Evolutionary conservation across 2,113 vertebrate species (phyloP).

Genomic region (Malurus melanocephalus): DNA sequence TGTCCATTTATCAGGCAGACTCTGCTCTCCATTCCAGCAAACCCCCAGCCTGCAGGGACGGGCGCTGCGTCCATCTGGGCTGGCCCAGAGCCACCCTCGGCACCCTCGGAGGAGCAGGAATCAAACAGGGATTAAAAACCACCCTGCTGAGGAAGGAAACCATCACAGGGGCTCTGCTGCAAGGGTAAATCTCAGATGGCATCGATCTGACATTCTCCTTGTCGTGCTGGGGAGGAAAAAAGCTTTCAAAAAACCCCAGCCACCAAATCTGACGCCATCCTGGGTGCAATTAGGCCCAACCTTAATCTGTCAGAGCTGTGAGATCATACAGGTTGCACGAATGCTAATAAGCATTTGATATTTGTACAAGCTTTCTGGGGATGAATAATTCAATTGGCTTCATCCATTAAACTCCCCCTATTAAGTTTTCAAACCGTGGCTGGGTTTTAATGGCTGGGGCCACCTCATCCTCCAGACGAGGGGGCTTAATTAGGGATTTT

Average conservation of each 20-base stretch:
- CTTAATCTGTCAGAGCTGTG: background rate
- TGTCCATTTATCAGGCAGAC: background rate
- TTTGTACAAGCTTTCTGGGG: constrained; percentile 34
- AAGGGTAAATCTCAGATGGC: background rate
- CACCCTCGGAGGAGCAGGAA: background rate
- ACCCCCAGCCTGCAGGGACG: background rate
- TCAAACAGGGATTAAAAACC: background rate
- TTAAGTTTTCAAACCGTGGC: background rate
- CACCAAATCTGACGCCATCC: background rate
- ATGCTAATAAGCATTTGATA: constrained; percentile 12
- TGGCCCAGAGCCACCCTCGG: background rate
- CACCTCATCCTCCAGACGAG: background rate
- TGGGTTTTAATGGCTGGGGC: background rate
- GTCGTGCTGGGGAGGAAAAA: background rate
- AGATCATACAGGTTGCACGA: constrained; percentile 2
- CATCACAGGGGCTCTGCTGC: background rate
- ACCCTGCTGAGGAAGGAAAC: background rate
- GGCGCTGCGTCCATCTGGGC: background rate
- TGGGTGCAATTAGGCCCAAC: background rate
- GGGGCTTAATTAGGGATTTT: background rate
- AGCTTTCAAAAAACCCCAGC: background rate
- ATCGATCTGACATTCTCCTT: background rate
- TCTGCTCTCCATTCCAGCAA: background rate
- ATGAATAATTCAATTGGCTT: constrained; percentile 48
- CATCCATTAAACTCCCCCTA: constrained; percentile 18